Percentiles rank a stretch among this genome's conserved stretches.
These are phyloP conservation scores for Ptychodera flava DNA, from an alignment of 35 echinoderm and acorn worm genomes.

Conservation along the genomic window DNA sequence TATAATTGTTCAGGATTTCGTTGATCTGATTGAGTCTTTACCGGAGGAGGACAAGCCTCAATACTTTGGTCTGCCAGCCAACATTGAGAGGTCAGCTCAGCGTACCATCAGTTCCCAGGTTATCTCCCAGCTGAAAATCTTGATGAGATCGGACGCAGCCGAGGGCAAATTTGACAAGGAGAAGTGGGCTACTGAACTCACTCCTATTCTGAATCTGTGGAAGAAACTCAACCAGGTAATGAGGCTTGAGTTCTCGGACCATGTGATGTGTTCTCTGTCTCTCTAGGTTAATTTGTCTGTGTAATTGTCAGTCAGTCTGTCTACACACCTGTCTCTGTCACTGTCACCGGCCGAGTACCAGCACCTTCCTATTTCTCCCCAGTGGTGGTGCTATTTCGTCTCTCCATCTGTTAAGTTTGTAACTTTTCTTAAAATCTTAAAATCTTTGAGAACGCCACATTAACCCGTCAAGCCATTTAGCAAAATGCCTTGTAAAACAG, in stretches of 20 bases:
- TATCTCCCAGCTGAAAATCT: conserved; percentile 87
- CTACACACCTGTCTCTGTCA: not conserved
- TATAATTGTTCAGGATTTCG: conserved; percentile 92
- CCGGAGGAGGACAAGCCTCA: conserved; percentile 94
- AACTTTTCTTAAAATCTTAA: too few relatives aligned
- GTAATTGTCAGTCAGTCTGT: not conserved
- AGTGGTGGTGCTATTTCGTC: too few relatives aligned
- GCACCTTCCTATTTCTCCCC: too few relatives aligned
- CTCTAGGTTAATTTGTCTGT: not conserved
- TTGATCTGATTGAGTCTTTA: conserved; percentile 67
- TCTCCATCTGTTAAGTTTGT: too few relatives aligned
- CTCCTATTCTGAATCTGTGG: conserved; percentile 86
- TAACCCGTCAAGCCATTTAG: too few relatives aligned
- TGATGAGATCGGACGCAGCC: conserved; percentile 76
- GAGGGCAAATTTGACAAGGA: conserved; percentile 95
- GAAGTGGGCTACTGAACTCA: conserved; percentile 83
- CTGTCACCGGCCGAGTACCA: too few relatives aligned
- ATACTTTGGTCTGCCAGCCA: conserved; percentile 96
- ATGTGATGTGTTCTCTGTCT: not conserved
- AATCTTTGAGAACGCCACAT: too few relatives aligned
- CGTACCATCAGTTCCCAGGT: conserved; percentile 88
- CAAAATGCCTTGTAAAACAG: too few relatives aligned
- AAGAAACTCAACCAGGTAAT: conserved; percentile 95
- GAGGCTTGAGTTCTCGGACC: not conserved
- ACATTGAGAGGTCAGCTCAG: conserved; percentile 94